Conservation (phyloP, 2,797 vertebrate species). For the Cyprinella venusta region DNA sequence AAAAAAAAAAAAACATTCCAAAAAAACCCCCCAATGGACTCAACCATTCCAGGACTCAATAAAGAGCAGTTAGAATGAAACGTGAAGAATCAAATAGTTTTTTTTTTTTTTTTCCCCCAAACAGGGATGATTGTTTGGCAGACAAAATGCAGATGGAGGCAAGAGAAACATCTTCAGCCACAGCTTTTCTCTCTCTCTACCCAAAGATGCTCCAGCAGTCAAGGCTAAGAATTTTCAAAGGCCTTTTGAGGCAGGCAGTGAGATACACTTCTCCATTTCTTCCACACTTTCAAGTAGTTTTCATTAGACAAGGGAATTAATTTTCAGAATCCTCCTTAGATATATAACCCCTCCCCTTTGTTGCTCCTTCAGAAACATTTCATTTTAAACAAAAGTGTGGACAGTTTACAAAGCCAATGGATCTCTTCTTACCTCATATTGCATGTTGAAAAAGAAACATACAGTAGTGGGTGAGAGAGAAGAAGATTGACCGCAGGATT, state of each 20-base stretch:
- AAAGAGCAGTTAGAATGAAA: slow-evolving; percentile 57
- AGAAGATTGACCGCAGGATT: slow-evolving; percentile 12
- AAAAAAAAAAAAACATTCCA: no score
- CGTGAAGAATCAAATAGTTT: slow-evolving; percentile 69
- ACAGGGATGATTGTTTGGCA: slow-evolving; percentile 64
- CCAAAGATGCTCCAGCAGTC: slow-evolving; percentile 35
- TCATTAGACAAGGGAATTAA: slow-evolving; percentile 57
- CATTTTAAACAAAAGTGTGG: slow-evolving; percentile 34
- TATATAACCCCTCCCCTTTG: slow-evolving; percentile 27
- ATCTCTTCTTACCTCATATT: neutral
- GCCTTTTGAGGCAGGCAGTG: slow-evolving; percentile 26
- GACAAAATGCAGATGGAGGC: slow-evolving; percentile 49
- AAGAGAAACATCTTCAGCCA: slow-evolving; percentile 58
- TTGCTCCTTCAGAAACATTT: slow-evolving; percentile 33
- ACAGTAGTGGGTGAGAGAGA: neutral
- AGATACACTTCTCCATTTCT: slow-evolving; percentile 40
- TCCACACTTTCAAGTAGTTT: slow-evolving; percentile 51
- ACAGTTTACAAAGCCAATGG: slow-evolving; percentile 49
- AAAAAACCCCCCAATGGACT: no score
- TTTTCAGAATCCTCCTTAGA: slow-evolving; percentile 53
- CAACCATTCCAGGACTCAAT: no score
- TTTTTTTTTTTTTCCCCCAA: no score
- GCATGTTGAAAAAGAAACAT: neutral
- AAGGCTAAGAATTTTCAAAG: slow-evolving; percentile 57
- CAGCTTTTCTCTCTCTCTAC: neutral